A percentile compares a stretch with the other conserved stretches of the same genome.
These are phyloP conservation scores for Notechis scutatus DNA, from an alignment of 2,113 vertebrate species.

Conservation along the genomic window DNA sequence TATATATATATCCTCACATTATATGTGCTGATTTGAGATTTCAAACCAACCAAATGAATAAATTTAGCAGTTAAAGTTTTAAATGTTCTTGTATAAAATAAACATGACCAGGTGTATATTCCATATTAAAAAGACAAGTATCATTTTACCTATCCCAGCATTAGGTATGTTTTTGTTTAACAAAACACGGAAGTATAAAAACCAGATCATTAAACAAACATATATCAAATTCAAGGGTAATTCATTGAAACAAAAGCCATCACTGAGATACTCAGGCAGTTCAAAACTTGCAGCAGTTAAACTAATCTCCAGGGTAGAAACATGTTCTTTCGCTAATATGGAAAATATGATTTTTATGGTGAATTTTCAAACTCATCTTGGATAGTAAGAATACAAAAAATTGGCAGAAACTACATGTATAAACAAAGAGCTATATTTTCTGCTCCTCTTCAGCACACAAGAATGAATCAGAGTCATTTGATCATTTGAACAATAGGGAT, in stretches of 20 bases:
- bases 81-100: neutral
- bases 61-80: neutral
- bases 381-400: neutral
- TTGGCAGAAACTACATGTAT: neutral
- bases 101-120: neutral
- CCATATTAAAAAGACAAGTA: neutral
- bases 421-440: neutral
- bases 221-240: neutral
- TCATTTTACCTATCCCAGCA: neutral
- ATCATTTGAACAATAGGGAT: neutral
- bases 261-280: neutral
- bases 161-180: neutral
- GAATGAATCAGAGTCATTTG: neutral
- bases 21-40: accelerated
- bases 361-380: neutral
- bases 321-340: neutral
- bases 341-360: neutral
- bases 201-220: neutral
- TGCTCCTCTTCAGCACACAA: neutral
- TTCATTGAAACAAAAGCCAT: neutral
- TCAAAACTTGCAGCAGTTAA: neutral
- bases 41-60: neutral
- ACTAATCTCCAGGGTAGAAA: neutral
- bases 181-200: neutral
- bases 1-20: neutral